Percentiles rank a stretch among this genome's conserved stretches.
Evolutionary conservation across 1,140 invertebrate genomes (phyloP).

Genomic region (Neodiprion fabricii): DNA sequence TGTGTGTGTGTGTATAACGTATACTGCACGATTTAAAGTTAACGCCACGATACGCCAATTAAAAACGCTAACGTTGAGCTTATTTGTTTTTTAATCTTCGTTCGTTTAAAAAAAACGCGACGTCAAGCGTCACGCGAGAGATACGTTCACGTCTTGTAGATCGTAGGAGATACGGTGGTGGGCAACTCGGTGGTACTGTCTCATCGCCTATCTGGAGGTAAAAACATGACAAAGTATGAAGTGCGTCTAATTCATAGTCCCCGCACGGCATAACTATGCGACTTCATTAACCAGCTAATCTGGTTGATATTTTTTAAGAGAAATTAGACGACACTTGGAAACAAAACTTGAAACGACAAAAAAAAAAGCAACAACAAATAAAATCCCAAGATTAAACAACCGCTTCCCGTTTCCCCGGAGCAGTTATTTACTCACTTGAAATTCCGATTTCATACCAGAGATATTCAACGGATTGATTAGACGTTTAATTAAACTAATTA

Average conservation of each 20-base stretch:
- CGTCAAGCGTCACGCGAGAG: neutral
- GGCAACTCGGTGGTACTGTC: neutral
- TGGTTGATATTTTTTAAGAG: neutral
- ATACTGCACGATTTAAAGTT: neutral
- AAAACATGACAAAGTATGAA: slow-evolving; percentile 1
- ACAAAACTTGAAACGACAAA: too few species aligned
- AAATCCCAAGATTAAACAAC: too few species aligned
- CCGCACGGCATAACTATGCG: neutral
- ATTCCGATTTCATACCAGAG: neutral
- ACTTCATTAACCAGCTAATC: slow-evolving; percentile 7
- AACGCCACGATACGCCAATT: slow-evolving; percentile 5
- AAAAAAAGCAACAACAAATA: too few species aligned
- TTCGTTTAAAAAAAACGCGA: neutral
- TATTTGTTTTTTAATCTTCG: slow-evolving; percentile 5
- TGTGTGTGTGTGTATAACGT: neutral
- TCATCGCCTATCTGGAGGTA: slow-evolving; percentile 2
- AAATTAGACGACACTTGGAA: too few species aligned
- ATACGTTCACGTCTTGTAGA: neutral
- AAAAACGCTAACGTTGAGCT: slow-evolving; percentile 4
- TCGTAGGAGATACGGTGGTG: neutral
- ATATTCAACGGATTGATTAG: neutral
- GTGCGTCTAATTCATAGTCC: slow-evolving; percentile 1
- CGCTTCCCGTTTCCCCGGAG: too few species aligned
- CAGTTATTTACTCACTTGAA: neutral
- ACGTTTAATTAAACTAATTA: slow-evolving; percentile 5